These are phyloP conservation scores for Coccyzus lansbergi DNA, from an alignment of 2,797 vertebrate species.

Conservation along the genomic window DNA sequence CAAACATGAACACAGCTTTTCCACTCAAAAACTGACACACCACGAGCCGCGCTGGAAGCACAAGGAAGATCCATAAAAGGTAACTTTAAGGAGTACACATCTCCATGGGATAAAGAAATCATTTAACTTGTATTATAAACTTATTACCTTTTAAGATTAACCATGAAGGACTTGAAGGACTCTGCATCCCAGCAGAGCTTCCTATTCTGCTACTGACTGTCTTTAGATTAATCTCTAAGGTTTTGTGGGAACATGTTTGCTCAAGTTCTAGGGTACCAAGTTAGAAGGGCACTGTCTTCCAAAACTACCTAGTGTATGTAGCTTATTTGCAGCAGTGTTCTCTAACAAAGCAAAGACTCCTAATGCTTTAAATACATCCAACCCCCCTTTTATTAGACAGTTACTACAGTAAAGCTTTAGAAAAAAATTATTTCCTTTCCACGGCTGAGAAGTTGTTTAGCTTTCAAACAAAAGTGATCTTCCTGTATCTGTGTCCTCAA, in stretches of 20 bases:
- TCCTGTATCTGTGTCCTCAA: neutral
- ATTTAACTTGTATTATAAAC: neutral
- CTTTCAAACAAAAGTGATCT: neutral
- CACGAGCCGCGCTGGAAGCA: neutral
- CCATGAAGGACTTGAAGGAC: neutral
- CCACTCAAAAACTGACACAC: neutral
- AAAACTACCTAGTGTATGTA: neutral
- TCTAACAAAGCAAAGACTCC: neutral
- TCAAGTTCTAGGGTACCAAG: neutral
- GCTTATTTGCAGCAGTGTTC: neutral
- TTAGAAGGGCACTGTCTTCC: neutral
- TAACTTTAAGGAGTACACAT: neutral
- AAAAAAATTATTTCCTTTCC: neutral
- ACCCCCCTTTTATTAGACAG: neutral
- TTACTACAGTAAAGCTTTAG: neutral
- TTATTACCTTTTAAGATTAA: neutral
- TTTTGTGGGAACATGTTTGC: neutral
- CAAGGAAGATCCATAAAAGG: neutral
- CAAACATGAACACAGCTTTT: neutral
- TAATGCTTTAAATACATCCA: neutral
- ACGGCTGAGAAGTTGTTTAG: neutral
- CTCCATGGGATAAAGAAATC: neutral
- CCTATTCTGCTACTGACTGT: neutral
- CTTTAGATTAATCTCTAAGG: neutral
- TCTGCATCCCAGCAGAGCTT: neutral